Conservation (phyloP, 2,888 invertebrate genomes). For the Plemyria rubiginata region DNA sequence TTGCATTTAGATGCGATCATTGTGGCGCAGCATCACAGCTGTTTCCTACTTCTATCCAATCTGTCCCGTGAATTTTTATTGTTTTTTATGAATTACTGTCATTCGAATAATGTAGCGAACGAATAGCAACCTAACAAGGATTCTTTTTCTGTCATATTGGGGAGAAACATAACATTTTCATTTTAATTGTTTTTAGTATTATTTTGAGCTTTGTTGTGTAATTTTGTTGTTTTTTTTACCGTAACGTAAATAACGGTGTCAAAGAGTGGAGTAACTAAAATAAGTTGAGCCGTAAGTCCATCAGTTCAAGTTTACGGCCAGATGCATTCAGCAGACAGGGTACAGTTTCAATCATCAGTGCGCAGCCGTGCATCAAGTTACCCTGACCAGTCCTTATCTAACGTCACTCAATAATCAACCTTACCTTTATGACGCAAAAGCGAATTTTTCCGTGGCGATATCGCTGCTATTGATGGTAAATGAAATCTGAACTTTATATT, state of each 20-base stretch:
- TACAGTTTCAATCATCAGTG: slow-evolving; percentile 23
- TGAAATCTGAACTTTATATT: slow-evolving; percentile 20
- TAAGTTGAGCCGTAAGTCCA: background rate
- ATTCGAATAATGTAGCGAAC: no score
- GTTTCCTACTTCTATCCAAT: no score
- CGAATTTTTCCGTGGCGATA: background rate
- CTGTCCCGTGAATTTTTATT: no score
- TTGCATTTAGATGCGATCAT: slow-evolving; percentile 24
- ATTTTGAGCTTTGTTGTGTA: no score
- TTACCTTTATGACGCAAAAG: background rate
- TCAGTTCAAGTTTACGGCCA: slow-evolving; percentile 19
- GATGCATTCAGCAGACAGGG: slow-evolving; percentile 16
- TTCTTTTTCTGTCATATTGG: no score
- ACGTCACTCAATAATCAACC: background rate
- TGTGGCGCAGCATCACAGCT: background rate
- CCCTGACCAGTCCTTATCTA: background rate
- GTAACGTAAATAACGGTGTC: no score
- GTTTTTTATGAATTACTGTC: no score
- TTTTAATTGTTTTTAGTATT: no score
- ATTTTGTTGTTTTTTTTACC: no score
- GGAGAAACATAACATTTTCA: no score
- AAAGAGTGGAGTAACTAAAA: no score
- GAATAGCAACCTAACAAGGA: no score
- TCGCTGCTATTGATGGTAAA: background rate
- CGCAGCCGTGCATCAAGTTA: slow-evolving; percentile 22